phyloP scores from a whole-genome alignment of 2,113 vertebrate genomes.

The Catharus bicknelli region DNA sequence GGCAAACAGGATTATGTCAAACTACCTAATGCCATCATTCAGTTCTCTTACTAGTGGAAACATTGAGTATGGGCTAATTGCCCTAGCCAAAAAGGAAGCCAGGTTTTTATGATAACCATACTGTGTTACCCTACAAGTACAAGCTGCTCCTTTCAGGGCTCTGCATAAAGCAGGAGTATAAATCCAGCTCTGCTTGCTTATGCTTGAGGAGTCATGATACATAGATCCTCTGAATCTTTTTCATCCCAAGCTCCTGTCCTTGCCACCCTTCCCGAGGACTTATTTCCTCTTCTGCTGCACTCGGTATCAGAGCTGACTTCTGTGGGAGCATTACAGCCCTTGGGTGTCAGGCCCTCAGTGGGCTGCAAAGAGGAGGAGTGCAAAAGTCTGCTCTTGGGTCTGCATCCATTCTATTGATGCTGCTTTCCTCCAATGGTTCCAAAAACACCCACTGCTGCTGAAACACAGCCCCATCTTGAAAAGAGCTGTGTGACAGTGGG shows the following conservation, averaged over 20 bases:
- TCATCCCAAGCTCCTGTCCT: not conserved
- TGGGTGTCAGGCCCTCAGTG: not conserved
- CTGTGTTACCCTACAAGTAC: not conserved
- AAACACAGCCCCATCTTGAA: not conserved
- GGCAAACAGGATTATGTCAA: conserved; percentile 48
- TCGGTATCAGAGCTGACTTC: not conserved
- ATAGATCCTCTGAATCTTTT: not conserved
- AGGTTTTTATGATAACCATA: not conserved
- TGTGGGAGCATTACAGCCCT: not conserved
- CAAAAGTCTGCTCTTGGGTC: not conserved
- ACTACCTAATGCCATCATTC: not conserved
- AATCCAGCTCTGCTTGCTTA: not conserved
- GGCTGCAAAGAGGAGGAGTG: not conserved
- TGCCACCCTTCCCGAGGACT: not conserved
- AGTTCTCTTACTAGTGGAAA: conserved; percentile 25
- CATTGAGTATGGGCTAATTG: not conserved
- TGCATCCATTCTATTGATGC: not conserved
- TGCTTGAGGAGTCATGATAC: not conserved
- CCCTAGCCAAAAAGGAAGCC: not conserved
- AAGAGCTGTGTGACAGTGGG: not conserved
- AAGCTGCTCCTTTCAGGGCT: not conserved
- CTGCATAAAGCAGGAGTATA: not conserved
- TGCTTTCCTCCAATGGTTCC: not conserved
- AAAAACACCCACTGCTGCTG: not conserved
- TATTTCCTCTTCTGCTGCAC: not conserved